Evolutionary conservation across 92 coral and sea anemone genomes (phyloP).

Genomic region (Meandrina meandrites): DNA sequence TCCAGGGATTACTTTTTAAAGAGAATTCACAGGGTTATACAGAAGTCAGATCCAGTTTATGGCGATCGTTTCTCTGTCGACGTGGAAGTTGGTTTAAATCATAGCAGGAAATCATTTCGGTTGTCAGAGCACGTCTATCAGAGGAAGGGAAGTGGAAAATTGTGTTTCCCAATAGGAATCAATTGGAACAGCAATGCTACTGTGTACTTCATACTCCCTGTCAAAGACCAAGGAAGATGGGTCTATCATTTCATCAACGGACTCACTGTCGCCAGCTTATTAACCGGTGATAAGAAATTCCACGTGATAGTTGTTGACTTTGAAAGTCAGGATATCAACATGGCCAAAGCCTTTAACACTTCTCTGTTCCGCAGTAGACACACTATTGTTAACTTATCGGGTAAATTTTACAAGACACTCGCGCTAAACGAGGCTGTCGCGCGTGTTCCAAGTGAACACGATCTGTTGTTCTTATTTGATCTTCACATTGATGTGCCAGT

Average conservation of each 20-base stretch:
- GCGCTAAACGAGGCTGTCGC: slow-evolving; percentile 57
- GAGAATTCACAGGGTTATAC: slow-evolving; percentile 34
- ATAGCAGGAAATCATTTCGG: slow-evolving; percentile 7
- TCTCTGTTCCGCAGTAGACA: slow-evolving; percentile 18
- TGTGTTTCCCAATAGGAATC: slow-evolving; percentile 31
- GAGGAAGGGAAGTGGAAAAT: slow-evolving; percentile 17
- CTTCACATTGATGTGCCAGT: slow-evolving; percentile 58
- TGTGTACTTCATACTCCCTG: slow-evolving; percentile 55
- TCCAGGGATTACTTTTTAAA: slow-evolving; percentile 6
- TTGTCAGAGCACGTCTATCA: slow-evolving; percentile 33
- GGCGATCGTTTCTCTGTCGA: slow-evolving; percentile 38
- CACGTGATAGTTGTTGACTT: slow-evolving; percentile 60
- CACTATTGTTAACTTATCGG: slow-evolving; percentile 46
- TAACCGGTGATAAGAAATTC: slow-evolving; percentile 42
- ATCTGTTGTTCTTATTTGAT: slow-evolving; percentile 50
- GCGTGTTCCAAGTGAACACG: slow-evolving; percentile 32
- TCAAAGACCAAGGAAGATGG: slow-evolving; percentile 63
- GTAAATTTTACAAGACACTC: slow-evolving; percentile 62
- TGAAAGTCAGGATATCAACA: slow-evolving; percentile 49
- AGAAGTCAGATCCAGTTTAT: slow-evolving; percentile 19
- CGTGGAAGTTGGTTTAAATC: slow-evolving; percentile 8
- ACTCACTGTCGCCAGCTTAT: slow-evolving; percentile 33
- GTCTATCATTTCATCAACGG: slow-evolving; percentile 57
- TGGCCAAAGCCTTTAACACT: slow-evolving; percentile 22
- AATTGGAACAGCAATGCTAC: slow-evolving; percentile 50